Percentiles rank a stretch among this genome's conserved stretches.
Evolutionary conservation across 2,888 invertebrate species (phyloP).

Genomic region (Eupithecia insigniata): DNA sequence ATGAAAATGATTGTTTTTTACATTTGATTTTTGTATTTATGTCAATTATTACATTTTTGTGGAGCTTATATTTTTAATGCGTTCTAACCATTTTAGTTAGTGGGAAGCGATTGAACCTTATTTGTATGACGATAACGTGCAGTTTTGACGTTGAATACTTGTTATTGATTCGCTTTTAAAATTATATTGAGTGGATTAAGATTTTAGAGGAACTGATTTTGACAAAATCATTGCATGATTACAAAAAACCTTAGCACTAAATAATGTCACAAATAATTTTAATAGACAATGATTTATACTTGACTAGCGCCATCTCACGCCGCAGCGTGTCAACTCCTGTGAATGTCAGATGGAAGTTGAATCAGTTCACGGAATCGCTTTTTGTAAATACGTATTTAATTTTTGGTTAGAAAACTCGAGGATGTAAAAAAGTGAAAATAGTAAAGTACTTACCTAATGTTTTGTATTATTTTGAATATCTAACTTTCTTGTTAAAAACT

Average conservation of each 20-base stretch:
- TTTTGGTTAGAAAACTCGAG: constrained; percentile 50
- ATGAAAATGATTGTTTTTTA: constrained; percentile 67
- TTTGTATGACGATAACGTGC: constrained; percentile 49
- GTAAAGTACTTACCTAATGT: constrained; percentile 61
- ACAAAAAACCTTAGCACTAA: background rate
- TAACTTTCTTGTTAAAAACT: background rate
- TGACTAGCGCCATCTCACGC: constrained; percentile 13
- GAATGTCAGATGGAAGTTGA: constrained; percentile 2
- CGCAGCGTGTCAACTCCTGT: background rate
- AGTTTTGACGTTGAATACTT: constrained; percentile 56
- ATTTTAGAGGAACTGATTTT: constrained; percentile 41
- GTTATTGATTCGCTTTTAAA: constrained; percentile 32
- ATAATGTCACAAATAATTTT: constrained; percentile 9
- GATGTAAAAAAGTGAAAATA: constrained; percentile 65
- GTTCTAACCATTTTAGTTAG: constrained; percentile 53
- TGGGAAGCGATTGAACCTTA: constrained; percentile 33
- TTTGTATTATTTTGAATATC: background rate
- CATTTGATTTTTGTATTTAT: constrained; percentile 62
- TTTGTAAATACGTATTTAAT: constrained; percentile 53
- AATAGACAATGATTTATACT: constrained; percentile 11
- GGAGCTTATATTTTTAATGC: constrained; percentile 64
- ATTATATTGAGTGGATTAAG: constrained; percentile 47
- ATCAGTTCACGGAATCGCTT: constrained; percentile 36
- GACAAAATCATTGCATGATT: background rate
- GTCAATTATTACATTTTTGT: constrained; percentile 68